Conservation (phyloP, 2,797 vertebrate genomes). For the Pangasius mekongensis region DNA sequence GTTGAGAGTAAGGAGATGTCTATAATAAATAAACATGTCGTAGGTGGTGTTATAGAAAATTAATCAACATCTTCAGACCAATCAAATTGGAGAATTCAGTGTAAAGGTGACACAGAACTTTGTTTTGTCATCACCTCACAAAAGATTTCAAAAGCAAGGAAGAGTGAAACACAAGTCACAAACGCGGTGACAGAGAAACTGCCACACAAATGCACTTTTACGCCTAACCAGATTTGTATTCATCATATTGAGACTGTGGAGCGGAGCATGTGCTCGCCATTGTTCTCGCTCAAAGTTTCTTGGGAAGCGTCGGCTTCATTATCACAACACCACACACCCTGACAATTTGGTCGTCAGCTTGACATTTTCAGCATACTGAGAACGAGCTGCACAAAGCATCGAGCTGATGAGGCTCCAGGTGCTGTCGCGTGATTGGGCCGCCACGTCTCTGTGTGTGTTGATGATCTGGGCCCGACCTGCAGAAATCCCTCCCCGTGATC, state of each 20-base stretch:
- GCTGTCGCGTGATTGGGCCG: slow-evolving; percentile 61
- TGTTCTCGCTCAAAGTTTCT: slow-evolving; percentile 60
- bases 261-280: slow-evolving; percentile 33
- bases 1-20: neutral
- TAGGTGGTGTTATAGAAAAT: too few relatives aligned
- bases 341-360: slow-evolving; percentile 54
- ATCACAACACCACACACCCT: slow-evolving; percentile 57
- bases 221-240: slow-evolving; percentile 53
- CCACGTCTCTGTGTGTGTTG: neutral
- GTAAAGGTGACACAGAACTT: neutral
- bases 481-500: slow-evolving; percentile 52
- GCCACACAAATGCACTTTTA: slow-evolving; percentile 25
- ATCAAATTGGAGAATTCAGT: neutral
- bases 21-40: neutral
- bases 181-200: slow-evolving; percentile 6
- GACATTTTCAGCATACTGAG: slow-evolving; percentile 53
- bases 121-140: neutral
- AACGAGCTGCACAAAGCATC: slow-evolving; percentile 52
- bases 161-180: neutral
- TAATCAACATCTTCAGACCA: neutral
- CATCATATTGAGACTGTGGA: slow-evolving; percentile 33
- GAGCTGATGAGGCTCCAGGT: slow-evolving; percentile 65
- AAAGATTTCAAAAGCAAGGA: slow-evolving; percentile 15
- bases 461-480: slow-evolving; percentile 48
- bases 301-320: slow-evolving; percentile 45